phyloP scores from a whole-genome alignment of 1,140 invertebrate species.

The Lepidurus arcticus region DNA sequence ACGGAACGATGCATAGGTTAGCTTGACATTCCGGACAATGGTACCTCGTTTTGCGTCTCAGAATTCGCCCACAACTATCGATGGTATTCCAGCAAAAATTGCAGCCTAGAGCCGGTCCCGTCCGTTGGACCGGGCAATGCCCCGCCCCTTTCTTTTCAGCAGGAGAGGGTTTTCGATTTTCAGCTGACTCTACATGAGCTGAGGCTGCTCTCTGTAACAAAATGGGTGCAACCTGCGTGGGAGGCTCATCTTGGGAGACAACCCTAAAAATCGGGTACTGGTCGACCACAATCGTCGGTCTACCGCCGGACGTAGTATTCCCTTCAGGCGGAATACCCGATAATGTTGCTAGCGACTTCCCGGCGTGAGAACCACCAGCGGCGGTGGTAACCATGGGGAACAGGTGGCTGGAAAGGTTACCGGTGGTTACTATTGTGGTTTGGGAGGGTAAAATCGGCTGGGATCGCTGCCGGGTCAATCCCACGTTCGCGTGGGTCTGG shows the following conservation, averaged over 20 bases:
- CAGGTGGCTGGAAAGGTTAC: neutral
- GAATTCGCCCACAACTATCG: constrained; percentile 67
- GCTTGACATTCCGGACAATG: constrained; percentile 80
- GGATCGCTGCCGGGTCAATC: constrained; percentile 36
- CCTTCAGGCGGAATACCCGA: constrained; percentile 34
- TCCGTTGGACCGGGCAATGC: constrained; percentile 68
- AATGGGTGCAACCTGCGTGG: constrained; percentile 27
- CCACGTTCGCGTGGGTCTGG: constrained; percentile 29
- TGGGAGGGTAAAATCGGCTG: constrained; percentile 36
- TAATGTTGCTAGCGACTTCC: neutral
- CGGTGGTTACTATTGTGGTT: constrained; percentile 30
- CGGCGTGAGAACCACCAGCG: neutral
- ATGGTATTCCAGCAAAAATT: constrained; percentile 85
- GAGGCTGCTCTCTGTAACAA: constrained; percentile 11
- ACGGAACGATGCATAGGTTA: constrained; percentile 78
- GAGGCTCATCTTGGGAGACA: constrained; percentile 39
- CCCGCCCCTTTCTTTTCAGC: constrained; percentile 39
- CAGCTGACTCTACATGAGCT: neutral
- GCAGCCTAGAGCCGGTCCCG: constrained; percentile 70
- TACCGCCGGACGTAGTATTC: constrained; percentile 30
- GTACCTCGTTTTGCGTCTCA: constrained; percentile 77
- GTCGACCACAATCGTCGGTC: constrained; percentile 32
- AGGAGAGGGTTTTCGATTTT: neutral
- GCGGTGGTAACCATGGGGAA: neutral
- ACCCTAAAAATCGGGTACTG: constrained; percentile 32